Evolutionary conservation across 2,113 vertebrate species (phyloP).

Genomic region (Heptranchias perlo): DNA sequence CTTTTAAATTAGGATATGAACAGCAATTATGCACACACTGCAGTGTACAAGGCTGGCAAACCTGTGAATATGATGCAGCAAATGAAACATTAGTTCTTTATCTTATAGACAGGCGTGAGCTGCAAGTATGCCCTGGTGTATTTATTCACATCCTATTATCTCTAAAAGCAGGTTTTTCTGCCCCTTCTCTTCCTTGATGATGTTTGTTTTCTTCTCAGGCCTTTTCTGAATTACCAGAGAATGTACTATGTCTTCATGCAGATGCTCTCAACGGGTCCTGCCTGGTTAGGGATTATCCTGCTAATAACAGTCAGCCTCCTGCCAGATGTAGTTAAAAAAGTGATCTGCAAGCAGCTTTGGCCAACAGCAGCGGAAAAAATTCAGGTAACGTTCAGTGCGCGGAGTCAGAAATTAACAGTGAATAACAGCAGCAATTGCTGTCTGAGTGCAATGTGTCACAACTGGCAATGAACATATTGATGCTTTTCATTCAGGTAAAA

Average conservation of each 20-base stretch:
- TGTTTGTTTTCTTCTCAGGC: slow-evolving; percentile 60
- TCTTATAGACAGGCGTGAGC: background rate
- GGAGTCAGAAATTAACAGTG: background rate
- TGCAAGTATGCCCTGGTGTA: background rate
- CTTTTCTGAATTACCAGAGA: slow-evolving; percentile 95
- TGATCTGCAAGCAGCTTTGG: slow-evolving; percentile 82
- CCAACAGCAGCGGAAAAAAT: slow-evolving; percentile 84
- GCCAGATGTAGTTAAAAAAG: slow-evolving; percentile 88
- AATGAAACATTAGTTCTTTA: background rate
- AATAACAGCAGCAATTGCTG: background rate
- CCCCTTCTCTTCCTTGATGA: background rate
- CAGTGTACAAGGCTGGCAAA: background rate
- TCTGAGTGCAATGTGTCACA: background rate
- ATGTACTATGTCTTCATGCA: slow-evolving; percentile 99
- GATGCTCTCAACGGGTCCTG: slow-evolving; percentile 90
- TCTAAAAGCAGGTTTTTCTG: background rate
- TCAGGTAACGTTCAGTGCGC: slow-evolving; percentile 59
- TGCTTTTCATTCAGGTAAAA: background rate
- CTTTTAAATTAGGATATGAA: background rate
- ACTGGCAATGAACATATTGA: background rate
- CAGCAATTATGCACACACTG: background rate
- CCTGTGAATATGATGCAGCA: background rate
- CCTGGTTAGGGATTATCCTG: slow-evolving; percentile 87
- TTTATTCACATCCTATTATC: background rate
- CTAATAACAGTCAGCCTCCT: slow-evolving; percentile 84